These are phyloP conservation scores for Lasioglossum zephyrum DNA, from an alignment of 2,888 invertebrate species.

Conservation along the genomic window DNA sequence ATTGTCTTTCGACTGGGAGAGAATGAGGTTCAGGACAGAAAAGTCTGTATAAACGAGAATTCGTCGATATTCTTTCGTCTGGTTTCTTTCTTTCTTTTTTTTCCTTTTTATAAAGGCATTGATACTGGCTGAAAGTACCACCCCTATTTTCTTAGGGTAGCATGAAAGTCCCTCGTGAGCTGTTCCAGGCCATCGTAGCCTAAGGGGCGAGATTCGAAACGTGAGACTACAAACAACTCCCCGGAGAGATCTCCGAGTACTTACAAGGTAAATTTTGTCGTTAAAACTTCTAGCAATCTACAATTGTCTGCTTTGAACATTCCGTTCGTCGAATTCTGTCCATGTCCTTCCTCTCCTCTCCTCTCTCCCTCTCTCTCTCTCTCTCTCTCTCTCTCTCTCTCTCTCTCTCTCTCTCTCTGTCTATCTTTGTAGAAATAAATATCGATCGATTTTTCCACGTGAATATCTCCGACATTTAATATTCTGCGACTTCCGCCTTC, in stretches of 20 bases:
- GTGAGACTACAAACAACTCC: slow-evolving; percentile 51
- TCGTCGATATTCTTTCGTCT: slow-evolving; percentile 13
- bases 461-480: not conserved
- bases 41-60: slow-evolving; percentile 31
- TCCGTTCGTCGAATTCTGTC: not conserved
- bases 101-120: slow-evolving; percentile 43
- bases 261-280: slow-evolving; percentile 44
- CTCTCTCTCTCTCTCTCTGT: too few species aligned
- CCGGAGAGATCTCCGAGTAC: slow-evolving; percentile 29
- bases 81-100: not conserved
- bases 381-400: too few species aligned
- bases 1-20: slow-evolving; percentile 24
- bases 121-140: slow-evolving; percentile 36
- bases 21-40: slow-evolving; percentile 5
- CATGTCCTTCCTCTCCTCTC: too few species aligned
- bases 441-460: not conserved
- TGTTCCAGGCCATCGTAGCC: slow-evolving; percentile 26
- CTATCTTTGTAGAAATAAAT: not conserved
- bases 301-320: slow-evolving; percentile 20
- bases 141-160: slow-evolving; percentile 54
- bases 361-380: too few species aligned
- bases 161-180: slow-evolving; percentile 39
- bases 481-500: not conserved
- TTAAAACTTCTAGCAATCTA: slow-evolving; percentile 24
- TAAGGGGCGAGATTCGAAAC: slow-evolving; percentile 49